These are phyloP conservation scores for Tragelaphus strepsiceros DNA, from an alignment of 2,113 vertebrate genomes.

Conservation along the genomic window DNA sequence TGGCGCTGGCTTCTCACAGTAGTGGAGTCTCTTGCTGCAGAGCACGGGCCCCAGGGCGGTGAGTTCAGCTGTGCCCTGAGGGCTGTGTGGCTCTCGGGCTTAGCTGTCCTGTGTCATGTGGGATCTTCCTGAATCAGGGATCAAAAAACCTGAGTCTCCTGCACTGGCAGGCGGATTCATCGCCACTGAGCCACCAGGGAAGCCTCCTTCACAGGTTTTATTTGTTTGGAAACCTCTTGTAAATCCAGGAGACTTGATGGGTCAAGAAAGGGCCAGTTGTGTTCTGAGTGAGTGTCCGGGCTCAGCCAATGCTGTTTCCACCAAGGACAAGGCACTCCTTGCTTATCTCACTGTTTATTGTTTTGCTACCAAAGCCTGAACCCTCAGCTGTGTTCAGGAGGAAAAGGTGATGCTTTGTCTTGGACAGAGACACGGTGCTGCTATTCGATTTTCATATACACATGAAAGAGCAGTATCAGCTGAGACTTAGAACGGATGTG, in stretches of 20 bases:
- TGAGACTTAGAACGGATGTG: neutral
- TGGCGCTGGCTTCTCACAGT: accelerated
- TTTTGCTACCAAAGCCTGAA: neutral
- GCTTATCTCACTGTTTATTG: neutral
- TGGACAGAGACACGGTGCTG: neutral
- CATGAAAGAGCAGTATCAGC: neutral
- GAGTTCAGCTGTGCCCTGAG: accelerated
- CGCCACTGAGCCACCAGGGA: neutral
- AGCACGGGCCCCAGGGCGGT: neutral
- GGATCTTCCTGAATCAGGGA: neutral
- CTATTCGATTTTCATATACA: neutral
- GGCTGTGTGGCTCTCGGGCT: neutral
- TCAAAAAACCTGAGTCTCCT: neutral
- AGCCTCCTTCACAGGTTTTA: neutral
- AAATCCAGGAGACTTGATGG: neutral
- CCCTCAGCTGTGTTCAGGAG: neutral
- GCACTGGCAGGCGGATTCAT: neutral
- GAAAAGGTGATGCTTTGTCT: neutral
- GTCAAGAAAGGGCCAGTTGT: neutral
- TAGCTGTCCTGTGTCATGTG: neutral
- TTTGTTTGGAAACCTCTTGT: neutral
- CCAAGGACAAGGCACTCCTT: neutral
- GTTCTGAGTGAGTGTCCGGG: neutral
- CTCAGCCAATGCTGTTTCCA: neutral
- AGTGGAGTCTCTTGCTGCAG: neutral